Evolutionary conservation across 1,140 invertebrate genomes (phyloP).

Genomic region (Drosophila pruinosa): DNA sequence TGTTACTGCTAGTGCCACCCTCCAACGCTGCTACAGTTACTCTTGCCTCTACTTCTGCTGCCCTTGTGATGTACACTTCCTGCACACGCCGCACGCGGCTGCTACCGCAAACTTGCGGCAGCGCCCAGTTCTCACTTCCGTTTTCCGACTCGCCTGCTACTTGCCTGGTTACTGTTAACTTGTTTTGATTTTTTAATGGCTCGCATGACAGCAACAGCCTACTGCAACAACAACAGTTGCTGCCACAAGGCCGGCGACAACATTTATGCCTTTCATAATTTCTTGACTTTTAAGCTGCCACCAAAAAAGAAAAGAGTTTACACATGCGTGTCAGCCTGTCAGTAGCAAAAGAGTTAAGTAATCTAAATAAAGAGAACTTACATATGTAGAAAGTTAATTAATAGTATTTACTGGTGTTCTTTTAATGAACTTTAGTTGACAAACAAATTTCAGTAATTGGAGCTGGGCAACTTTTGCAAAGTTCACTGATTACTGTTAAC

Average conservation of each 20-base stretch:
- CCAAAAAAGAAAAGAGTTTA: not conserved
- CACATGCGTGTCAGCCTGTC: slow-evolving; percentile 8
- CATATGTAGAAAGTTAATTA: not conserved
- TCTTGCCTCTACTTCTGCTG: slow-evolving; percentile 2
- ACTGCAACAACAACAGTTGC: slow-evolving; percentile 1
- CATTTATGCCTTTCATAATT: slow-evolving; percentile 54
- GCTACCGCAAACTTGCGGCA: slow-evolving; percentile 75
- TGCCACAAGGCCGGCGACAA: slow-evolving; percentile 34
- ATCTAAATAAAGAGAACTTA: not conserved
- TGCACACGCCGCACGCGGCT: slow-evolving; percentile 57
- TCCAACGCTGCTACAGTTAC: not conserved
- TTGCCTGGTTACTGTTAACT: slow-evolving; percentile 69
- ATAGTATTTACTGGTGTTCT: not conserved
- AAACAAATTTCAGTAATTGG: not conserved
- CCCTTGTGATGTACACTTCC: slow-evolving; percentile 50
- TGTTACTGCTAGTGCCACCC: not conserved
- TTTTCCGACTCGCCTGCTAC: slow-evolving; percentile 57
- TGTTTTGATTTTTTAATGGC: slow-evolving; percentile 82
- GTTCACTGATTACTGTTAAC: too few relatives aligned
- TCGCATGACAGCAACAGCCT: slow-evolving; percentile 49
- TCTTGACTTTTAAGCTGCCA: slow-evolving; percentile 43
- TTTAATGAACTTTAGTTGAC: not conserved
- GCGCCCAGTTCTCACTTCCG: slow-evolving; percentile 74
- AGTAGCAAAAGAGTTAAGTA: not conserved
- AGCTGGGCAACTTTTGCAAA: not conserved